These are phyloP conservation scores for Formica selysi DNA, from an alignment of 1,140 invertebrate species.

Conservation along the genomic window DNA sequence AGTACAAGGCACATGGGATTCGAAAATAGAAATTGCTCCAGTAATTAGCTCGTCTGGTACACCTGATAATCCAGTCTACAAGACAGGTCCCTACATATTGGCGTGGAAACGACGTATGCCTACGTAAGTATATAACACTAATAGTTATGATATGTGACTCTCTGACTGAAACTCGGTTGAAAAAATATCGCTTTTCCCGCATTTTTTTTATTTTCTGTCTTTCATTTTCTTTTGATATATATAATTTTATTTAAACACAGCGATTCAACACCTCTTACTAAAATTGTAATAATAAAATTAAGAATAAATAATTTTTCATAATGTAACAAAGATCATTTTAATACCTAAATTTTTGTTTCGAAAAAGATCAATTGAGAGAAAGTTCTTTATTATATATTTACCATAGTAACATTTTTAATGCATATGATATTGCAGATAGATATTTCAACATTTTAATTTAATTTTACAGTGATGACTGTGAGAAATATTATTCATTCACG, in stretches of 20 bases:
- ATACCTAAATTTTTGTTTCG: background rate
- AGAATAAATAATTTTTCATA: background rate
- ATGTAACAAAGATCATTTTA: background rate
- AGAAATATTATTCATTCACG: constrained; percentile 97
- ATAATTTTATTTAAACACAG: constrained; percentile 9
- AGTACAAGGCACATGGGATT: constrained; percentile 98
- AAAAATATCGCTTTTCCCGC: constrained; percentile 67
- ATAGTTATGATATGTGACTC: background rate
- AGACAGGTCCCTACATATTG: constrained; percentile 94
- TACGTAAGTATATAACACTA: constrained; percentile 88
- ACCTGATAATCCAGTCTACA: constrained; percentile 94
- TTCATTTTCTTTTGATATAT: no score
- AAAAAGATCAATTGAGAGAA: background rate
- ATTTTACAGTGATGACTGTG: constrained; percentile 88
- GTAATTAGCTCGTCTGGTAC: constrained; percentile 92
- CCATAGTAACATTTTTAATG: background rate
- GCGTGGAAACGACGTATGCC: constrained; percentile 95
- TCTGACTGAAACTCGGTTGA: background rate
- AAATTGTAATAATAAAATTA: background rate
- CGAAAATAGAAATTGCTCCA: constrained; percentile 96
- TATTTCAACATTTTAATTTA: constrained; percentile 1
- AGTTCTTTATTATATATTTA: constrained; percentile 10
- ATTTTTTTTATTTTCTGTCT: background rate
- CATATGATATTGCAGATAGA: no score
- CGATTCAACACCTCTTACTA: background rate